Conservation (phyloP, 2,797 vertebrate genomes). For the Sebastes diaconus region DNA sequence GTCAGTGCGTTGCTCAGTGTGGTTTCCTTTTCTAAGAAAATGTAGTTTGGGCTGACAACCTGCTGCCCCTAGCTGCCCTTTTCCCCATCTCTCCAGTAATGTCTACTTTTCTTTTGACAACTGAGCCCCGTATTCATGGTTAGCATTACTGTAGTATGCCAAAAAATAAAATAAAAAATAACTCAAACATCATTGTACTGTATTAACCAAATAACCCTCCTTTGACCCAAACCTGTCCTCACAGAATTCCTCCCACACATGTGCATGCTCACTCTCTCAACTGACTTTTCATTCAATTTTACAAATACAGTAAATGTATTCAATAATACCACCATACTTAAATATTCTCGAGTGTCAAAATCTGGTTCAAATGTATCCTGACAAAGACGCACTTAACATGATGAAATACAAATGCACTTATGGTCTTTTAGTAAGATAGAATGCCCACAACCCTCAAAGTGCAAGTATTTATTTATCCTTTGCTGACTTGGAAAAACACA, state of each 20-base stretch:
- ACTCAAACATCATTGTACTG: background rate
- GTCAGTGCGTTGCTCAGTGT: background rate
- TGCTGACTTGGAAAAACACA: slow-evolving; percentile 1
- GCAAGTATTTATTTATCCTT: background rate
- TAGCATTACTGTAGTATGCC: background rate
- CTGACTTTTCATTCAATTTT: background rate
- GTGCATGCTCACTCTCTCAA: no score
- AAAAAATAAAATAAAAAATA: background rate
- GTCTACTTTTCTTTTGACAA: background rate
- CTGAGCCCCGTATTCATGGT: background rate
- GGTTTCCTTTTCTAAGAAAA: slow-evolving; percentile 11
- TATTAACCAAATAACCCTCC: background rate
- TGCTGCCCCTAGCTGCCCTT: slow-evolving; percentile 1
- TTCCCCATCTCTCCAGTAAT: background rate
- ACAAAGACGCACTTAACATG: slow-evolving; percentile 2
- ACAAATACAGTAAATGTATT: background rate
- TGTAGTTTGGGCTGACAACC: slow-evolving; percentile 13
- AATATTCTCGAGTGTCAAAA: background rate
- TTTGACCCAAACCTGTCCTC: background rate
- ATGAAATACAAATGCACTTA: slow-evolving; percentile 5
- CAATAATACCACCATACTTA: background rate
- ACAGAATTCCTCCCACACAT: no score
- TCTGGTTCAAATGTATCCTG: background rate
- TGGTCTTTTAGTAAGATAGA: background rate
- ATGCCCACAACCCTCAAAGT: background rate